Conservation (phyloP, 1,140 invertebrate species). For the Acromyrmex echinatior region DNA sequence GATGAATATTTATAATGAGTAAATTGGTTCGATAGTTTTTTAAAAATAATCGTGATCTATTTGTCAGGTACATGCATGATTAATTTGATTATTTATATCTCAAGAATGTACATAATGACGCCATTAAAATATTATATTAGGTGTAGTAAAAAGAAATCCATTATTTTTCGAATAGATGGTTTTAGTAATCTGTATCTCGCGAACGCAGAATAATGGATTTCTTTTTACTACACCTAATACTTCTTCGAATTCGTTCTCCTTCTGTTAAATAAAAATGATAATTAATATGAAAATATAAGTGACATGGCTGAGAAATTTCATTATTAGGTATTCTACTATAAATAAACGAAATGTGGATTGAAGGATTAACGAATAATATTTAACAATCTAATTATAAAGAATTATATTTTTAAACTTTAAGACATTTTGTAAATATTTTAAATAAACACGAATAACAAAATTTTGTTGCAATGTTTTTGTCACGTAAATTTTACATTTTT, state of each 20-base stretch:
- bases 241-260: not conserved
- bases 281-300: not conserved
- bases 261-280: not conserved
- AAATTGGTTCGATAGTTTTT: not conserved
- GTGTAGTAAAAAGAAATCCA: no score
- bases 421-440: not conserved
- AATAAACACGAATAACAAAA: not conserved
- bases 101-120: not conserved
- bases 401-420: not conserved
- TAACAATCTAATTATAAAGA: not conserved
- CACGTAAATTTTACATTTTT: not conserved
- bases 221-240: not conserved
- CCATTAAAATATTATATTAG: not conserved
- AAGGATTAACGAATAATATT: not conserved
- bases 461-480: not conserved
- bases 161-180: no score
- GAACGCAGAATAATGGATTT: no score
- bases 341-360: not conserved
- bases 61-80: not conserved
- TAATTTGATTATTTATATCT: slow-evolving; percentile 6
- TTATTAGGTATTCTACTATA: not conserved
- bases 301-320: not conserved
- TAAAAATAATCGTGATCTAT: not conserved
- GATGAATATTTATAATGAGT: not conserved
- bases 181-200: no score